Percentiles rank a stretch among this genome's conserved stretches.
These are phyloP conservation scores for Lindbergichthys nudifrons DNA, from an alignment of 2,797 vertebrate genomes.

Conservation along the genomic window DNA sequence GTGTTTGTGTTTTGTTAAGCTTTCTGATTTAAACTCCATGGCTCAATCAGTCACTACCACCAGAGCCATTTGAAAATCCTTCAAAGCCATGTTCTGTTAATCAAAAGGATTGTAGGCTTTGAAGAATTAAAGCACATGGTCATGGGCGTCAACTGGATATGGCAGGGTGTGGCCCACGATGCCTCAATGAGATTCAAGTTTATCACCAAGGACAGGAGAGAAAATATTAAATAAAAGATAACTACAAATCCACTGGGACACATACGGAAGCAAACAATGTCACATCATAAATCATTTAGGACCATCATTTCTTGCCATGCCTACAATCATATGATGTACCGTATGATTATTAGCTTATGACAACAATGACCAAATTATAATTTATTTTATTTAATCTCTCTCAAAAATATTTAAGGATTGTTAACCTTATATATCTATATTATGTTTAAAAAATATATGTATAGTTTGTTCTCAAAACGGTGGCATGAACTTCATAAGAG, in stretches of 20 bases:
- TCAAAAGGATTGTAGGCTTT: constrained; percentile 30
- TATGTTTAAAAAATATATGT: no score
- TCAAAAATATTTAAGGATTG: no score
- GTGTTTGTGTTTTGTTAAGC: background rate
- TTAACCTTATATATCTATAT: no score
- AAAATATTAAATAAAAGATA: background rate
- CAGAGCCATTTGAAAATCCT: constrained; percentile 14
- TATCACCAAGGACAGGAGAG: background rate
- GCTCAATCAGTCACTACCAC: constrained; percentile 1
- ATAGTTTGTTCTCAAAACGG: no score
- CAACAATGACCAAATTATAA: background rate
- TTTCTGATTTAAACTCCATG: constrained; percentile 21
- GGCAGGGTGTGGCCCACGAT: constrained; percentile 49
- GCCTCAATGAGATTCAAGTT: background rate
- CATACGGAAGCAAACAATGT: background rate
- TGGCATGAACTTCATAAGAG: no score
- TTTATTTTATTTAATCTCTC: background rate
- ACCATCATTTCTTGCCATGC: background rate
- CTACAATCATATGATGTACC: background rate
- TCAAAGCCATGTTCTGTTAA: constrained; percentile 27
- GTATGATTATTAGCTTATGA: background rate
- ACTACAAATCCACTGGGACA: background rate
- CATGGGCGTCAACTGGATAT: constrained; percentile 30
- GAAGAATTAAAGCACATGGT: constrained; percentile 16
- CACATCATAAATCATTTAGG: background rate